These are phyloP conservation scores for Spisula subtruncata DNA, from an alignment of 2,888 invertebrate genomes.

Conservation along the genomic window DNA sequence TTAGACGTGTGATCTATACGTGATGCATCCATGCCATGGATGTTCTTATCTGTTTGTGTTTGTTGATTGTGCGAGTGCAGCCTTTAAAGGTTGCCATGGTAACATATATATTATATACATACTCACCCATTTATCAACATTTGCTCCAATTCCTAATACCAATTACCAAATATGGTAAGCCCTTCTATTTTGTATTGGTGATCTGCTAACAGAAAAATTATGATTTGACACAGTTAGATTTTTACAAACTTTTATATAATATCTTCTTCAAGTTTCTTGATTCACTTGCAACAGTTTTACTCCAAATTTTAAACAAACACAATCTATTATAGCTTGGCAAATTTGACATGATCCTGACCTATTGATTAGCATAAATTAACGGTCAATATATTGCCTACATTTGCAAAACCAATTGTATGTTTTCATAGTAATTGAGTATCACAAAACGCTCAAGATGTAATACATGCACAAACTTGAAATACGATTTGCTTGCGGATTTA, in stretches of 20 bases:
- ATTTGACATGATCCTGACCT: too few relatives aligned
- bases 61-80: constrained; percentile 13
- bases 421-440: too few relatives aligned
- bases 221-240: neutral
- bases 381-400: too few relatives aligned
- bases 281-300: too few relatives aligned
- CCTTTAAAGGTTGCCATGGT: neutral
- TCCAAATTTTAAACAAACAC: too few relatives aligned
- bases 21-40: constrained; percentile 40
- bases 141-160: neutral
- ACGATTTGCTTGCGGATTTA: too few relatives aligned
- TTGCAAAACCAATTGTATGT: too few relatives aligned
- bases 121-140: neutral
- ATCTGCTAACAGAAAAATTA: neutral
- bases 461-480: too few relatives aligned
- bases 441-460: too few relatives aligned
- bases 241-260: neutral
- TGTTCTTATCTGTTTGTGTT: constrained; percentile 10
- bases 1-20: constrained; percentile 29
- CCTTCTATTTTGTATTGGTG: neutral
- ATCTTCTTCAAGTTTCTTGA: neutral
- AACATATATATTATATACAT: neutral
- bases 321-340: too few relatives aligned
- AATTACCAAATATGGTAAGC: neutral
- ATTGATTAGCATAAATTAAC: too few relatives aligned